These are phyloP conservation scores for Ploceus nigricollis DNA, from an alignment of 2,113 vertebrate genomes.

Conservation along the genomic window DNA sequence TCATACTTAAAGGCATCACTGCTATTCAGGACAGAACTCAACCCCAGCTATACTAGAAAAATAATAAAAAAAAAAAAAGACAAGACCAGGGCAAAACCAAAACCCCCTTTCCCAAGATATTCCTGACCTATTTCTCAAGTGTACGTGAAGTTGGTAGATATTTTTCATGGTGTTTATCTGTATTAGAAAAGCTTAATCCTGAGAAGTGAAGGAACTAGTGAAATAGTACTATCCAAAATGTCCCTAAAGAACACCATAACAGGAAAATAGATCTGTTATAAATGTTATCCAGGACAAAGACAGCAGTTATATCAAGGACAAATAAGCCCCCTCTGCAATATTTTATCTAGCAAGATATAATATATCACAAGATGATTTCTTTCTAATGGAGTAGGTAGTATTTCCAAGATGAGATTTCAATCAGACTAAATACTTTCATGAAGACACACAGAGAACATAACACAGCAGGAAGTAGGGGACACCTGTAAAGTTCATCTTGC, in stretches of 20 bases:
- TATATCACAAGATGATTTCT: neutral
- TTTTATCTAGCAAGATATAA: neutral
- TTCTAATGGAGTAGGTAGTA: neutral
- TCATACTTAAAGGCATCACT: neutral
- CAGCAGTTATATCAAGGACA: neutral
- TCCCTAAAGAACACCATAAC: fast-evolving
- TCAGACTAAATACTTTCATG: neutral
- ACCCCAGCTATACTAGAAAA: neutral
- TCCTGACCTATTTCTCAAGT: neutral
- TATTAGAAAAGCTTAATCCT: neutral
- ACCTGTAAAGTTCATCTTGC: neutral
- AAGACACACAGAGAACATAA: neutral
- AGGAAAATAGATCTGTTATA: neutral
- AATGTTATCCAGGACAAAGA: neutral
- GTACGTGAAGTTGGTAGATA: neutral
- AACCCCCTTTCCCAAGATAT: neutral
- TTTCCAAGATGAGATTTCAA: neutral
- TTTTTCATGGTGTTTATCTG: neutral
- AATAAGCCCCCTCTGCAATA: neutral
- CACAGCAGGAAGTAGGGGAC: neutral
- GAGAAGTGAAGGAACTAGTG: neutral
- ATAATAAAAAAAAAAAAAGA: neutral
- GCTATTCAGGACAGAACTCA: neutral
- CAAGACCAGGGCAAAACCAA: neutral
- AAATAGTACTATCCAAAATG: neutral